Evolutionary conservation across 2,888 invertebrate species (phyloP), one percentile per base, ranked within the genome.

Genomic region (Pachydiplax longipennis): DNA sequence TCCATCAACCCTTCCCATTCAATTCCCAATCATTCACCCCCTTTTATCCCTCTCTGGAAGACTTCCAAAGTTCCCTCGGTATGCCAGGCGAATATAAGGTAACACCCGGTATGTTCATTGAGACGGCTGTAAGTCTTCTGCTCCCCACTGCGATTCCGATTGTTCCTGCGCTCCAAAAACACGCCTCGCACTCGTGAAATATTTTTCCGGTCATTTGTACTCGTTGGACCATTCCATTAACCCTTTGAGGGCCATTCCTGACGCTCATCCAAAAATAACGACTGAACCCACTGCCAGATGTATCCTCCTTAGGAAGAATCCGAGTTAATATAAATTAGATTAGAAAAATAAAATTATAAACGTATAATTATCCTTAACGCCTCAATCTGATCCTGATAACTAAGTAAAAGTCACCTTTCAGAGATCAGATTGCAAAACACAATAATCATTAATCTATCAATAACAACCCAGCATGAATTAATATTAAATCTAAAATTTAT

Each of bases 21-120:
- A 61, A 37, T 61, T 61, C 87, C 61, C 61, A 87, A 87, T 87
- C 87, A 87, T 58, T 87, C 87, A 37, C 87, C 65, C 61, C n/a
- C 10, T 22, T 35, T 35, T 25, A 25, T 35, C 31, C 58, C 35
- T n/a, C 31, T n/a, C 61, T 87, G 87, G 87, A 61, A 58, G 18
- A 13, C 22, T n/a, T 61, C 87, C 87, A 87, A 87, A 87, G 37
- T 87, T 58, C 87, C n/a, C 61, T 18, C 12, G 48, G 87, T 87
- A 87, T 61, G 61, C 87, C 61, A 37, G 22, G 13, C 87, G 65
- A 61, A 58, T 87, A 87, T 87, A 87, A 87, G 87, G 87, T 87
- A 87, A 87, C 87, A 58, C 37, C 87, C 61, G 87, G 87, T 37
- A 87, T 87, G 61, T 87, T 87, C 87, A 87, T 87, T 87, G 87